phyloP scores from a whole-genome alignment of 2,888 invertebrate genomes.

The Hoplodrina ambigua region DNA sequence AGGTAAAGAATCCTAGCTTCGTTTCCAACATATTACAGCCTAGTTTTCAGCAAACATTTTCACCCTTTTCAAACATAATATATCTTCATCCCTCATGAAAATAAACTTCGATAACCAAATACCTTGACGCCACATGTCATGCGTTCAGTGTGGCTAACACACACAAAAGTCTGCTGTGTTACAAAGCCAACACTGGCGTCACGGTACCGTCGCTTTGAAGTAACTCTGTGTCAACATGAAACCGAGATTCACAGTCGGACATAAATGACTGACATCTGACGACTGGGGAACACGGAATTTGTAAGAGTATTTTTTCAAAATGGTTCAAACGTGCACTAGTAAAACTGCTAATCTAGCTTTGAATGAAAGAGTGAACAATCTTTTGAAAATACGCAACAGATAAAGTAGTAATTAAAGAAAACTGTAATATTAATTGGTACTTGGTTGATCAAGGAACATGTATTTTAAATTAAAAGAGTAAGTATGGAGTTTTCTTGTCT shows the following conservation, averaged over 20 bases:
- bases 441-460: conserved; percentile 26
- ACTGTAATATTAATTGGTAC: conserved; percentile 41
- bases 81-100: not conserved
- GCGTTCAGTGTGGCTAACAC: conserved; percentile 28
- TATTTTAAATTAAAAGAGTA: too few relatives aligned
- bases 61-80: conserved; percentile 3
- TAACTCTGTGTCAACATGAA: conserved; percentile 48
- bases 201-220: conserved; percentile 51
- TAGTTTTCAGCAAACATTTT: not conserved
- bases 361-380: not conserved
- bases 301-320: conserved; percentile 14
- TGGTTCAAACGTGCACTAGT: not conserved
- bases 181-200: conserved; percentile 33
- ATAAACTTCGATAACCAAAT: conserved; percentile 39
- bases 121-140: conserved; percentile 31
- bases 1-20: too few relatives aligned
- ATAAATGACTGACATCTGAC: conserved; percentile 53
- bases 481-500: too few relatives aligned
- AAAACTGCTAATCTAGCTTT: not conserved
- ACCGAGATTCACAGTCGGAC: conserved; percentile 45
- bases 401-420: conserved; percentile 15
- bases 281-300: conserved; percentile 7
- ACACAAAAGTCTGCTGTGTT: conserved; percentile 49
- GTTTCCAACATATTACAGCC: not conserved
- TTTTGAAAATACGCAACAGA: not conserved